phyloP scores from a whole-genome alignment of 1,140 invertebrate species.

The Ceratoteleas bidentatus region DNA sequence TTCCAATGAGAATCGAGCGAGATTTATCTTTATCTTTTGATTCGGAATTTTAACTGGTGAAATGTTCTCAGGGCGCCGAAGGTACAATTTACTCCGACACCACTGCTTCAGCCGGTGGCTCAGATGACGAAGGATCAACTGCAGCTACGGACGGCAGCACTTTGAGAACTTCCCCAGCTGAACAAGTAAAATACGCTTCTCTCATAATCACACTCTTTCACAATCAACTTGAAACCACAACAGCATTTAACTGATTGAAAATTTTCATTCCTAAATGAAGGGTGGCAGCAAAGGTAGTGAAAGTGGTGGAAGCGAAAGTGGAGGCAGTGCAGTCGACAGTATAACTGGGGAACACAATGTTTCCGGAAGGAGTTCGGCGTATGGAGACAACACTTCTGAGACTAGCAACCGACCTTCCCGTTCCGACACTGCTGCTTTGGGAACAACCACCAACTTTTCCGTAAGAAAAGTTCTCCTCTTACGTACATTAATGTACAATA shows the following conservation, averaged over 20 bases:
- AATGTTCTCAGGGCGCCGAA: conserved; percentile 77
- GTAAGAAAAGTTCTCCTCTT: conserved; percentile 69
- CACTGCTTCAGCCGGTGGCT: conserved; percentile 91
- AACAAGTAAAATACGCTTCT: conserved; percentile 81
- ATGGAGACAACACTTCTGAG: conserved; percentile 86
- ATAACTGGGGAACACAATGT: conserved; percentile 92
- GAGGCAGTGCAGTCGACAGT: conserved; percentile 93
- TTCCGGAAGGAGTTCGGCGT: conserved; percentile 93
- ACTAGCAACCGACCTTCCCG: conserved; percentile 75
- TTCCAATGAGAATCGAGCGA: no score
- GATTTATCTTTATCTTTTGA: no score
- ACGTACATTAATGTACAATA: no score
- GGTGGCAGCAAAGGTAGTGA: conserved; percentile 88
- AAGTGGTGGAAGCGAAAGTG: conserved; percentile 92
- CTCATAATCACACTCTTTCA: no score
- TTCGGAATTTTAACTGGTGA: no score
- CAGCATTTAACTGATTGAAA: no score
- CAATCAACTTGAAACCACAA: no score
- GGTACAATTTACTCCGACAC: conserved; percentile 88
- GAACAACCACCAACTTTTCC: conserved; percentile 79
- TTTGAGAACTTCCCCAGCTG: conserved; percentile 93
- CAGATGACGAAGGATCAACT: conserved; percentile 97
- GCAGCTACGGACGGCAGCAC: conserved; percentile 96
- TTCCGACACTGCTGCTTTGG: conserved; percentile 83
- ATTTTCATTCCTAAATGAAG: conserved; percentile 46